Conservation (phyloP, 2,797 vertebrate genomes). For the Acanthopagrus latus region DNA sequence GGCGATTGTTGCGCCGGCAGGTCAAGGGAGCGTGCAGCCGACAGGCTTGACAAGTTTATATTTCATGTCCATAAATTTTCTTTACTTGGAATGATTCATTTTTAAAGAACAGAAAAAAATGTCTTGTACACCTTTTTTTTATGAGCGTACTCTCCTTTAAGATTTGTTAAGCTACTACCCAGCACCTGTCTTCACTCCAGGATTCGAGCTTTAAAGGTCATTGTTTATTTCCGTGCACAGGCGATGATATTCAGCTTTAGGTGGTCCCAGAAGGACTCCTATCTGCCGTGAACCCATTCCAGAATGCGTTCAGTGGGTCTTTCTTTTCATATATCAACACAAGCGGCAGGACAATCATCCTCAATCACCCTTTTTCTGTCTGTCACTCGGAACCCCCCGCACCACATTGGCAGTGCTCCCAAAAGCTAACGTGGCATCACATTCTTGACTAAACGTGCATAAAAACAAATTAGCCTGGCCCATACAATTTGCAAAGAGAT, state of each 20-base stretch:
- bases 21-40: constrained; percentile 48
- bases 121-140: constrained; percentile 25
- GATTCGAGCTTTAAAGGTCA: constrained; percentile 73
- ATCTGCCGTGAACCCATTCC: constrained; percentile 71
- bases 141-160: constrained; percentile 26
- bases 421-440: constrained; percentile 83
- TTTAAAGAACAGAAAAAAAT: constrained; percentile 18
- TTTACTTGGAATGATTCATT: constrained; percentile 26
- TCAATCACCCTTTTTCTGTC: constrained; percentile 83
- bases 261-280: constrained; percentile 77
- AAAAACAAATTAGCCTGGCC: constrained; percentile 89
- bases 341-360: constrained; percentile 80
- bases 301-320: constrained; percentile 62
- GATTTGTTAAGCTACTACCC: constrained; percentile 49
- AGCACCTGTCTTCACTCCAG: constrained; percentile 43
- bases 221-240: constrained; percentile 71
- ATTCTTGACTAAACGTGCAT: constrained; percentile 88
- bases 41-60: constrained; percentile 29
- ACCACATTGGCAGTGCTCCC: constrained; percentile 76
- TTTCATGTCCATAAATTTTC: constrained; percentile 28
- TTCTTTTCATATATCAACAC: constrained; percentile 83
- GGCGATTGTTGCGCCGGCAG: constrained; percentile 46
- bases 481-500: constrained; percentile 88
- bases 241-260: constrained; percentile 79
- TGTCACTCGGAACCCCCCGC: constrained; percentile 75